These are phyloP conservation scores for Aleiodes testaceus DNA, from an alignment of 2,888 invertebrate genomes.

Conservation along the genomic window DNA sequence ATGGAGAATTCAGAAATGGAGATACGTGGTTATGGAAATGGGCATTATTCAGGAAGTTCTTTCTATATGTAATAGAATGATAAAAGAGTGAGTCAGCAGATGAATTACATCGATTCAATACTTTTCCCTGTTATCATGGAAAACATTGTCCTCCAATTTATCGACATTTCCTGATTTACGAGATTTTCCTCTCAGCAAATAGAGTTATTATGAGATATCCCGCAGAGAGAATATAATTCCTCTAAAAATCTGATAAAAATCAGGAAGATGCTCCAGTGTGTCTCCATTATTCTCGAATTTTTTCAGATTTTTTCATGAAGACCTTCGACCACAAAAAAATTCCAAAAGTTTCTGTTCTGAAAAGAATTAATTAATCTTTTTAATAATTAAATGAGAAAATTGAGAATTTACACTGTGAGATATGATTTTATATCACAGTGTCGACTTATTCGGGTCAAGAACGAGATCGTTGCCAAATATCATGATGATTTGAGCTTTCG, in stretches of 20 bases:
- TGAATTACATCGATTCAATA: background rate
- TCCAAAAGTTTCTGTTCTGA: no score
- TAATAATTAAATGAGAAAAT: background rate
- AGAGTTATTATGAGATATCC: background rate
- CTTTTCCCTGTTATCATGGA: background rate
- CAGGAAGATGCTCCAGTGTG: no score
- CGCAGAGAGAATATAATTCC: no score
- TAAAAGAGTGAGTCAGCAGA: background rate
- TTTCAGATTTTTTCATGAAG: no score
- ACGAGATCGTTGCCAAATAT: conserved; percentile 44
- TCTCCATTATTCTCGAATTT: no score
- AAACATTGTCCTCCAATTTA: conserved; percentile 14
- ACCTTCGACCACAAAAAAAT: no score
- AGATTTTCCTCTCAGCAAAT: background rate
- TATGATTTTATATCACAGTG: background rate
- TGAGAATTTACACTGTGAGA: background rate
- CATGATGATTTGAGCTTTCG: conserved; percentile 43
- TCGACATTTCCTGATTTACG: background rate
- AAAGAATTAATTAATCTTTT: no score
- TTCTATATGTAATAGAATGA: background rate
- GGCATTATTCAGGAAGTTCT: background rate
- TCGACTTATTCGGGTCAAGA: conserved; percentile 49
- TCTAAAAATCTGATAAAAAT: no score
- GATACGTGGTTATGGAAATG: conserved; percentile 11
- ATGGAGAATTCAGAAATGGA: no score